Evolutionary conservation across 2,888 invertebrate genomes (phyloP), one percentile per base, ranked within the genome.

Genomic region (Sipunculus nudus): DNA sequence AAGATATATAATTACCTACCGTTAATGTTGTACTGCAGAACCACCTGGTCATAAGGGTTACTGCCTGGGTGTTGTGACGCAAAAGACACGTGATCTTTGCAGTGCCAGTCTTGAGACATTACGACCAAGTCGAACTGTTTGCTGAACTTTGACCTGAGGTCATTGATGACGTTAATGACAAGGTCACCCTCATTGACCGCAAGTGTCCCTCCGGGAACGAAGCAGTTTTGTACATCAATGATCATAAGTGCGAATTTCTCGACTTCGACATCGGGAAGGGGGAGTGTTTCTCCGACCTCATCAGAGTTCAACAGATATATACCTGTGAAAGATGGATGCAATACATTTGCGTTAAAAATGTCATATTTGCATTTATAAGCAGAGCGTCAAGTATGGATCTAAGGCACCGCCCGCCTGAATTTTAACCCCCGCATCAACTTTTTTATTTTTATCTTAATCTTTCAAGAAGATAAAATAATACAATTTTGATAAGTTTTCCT

Each of bases 171-270:
- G 0, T 73, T 71, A 41, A 76, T 73, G 3, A 79, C 71, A 4
- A 68, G 48, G 19, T 73, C 62, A 16, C 74, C 76, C 16, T 71
- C 66, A 0, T 54, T 26, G 0, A 79, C 76, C 5, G 74, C 66
- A 8, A 77, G 68, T 52, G 69, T 72, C n/a, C 78, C 78, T 1
- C 71, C 72, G 0, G 71, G 63, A 32, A 76, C 63, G 58, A 78
- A 78, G 55, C 79, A 78, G 48, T 76, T 75, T 54, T 78, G 79
- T 0, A 79, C 75, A 48, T 79, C 78, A 8, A 78, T 70, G 40
- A 79, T 67, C 2, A 79, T 52, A 2, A 78, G 60, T 0, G 78
- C 79, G n/a, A 58, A 53, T 41, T 35, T 67, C 39, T 52, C 40
- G n/a, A n/a, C n/a, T n/a, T n/a, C n/a, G n/a, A n/a, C n/a, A n/a